These are phyloP conservation scores for Knipowitschia caucasica DNA, from an alignment of 2,797 vertebrate species.

Conservation along the genomic window DNA sequence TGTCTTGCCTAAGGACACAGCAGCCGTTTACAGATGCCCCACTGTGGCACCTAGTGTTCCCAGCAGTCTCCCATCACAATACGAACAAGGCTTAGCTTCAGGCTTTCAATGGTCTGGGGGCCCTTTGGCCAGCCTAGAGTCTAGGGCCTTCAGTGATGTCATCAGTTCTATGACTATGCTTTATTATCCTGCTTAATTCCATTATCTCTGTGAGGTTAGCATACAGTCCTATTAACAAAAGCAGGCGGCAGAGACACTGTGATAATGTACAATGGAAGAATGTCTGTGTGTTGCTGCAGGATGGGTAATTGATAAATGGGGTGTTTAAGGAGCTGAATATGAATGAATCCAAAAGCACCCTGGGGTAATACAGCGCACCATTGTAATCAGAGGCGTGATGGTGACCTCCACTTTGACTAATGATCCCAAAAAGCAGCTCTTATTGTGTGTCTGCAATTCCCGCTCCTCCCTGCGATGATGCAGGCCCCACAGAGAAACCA, in stretches of 20 bases:
- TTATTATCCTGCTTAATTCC: too few relatives aligned
- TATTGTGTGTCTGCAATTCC: constrained; percentile 63
- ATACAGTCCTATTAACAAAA: not conserved
- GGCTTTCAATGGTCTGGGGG: too few relatives aligned
- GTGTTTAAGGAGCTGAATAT: constrained; percentile 76
- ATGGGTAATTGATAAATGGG: constrained; percentile 78
- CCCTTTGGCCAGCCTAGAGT: too few relatives aligned
- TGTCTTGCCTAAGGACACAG: too few relatives aligned
- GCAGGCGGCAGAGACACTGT: constrained; percentile 5
- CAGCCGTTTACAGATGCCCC: too few relatives aligned
- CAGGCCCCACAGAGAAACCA: constrained; percentile 27
- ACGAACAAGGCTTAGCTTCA: too few relatives aligned
- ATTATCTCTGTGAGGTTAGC: not conserved
- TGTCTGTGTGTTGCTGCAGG: constrained; percentile 21
- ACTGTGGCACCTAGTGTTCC: too few relatives aligned
- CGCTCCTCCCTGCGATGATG: constrained; percentile 2
- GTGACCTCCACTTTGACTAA: constrained; percentile 76
- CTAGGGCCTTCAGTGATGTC: too few relatives aligned
- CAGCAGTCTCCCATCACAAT: too few relatives aligned
- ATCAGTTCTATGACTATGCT: too few relatives aligned
- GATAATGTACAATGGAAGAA: constrained; percentile 34
- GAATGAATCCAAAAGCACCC: constrained; percentile 76
- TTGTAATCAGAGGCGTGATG: constrained; percentile 77
- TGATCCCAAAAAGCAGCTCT: constrained; percentile 67
- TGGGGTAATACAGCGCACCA: constrained; percentile 75